Conservation (phyloP, 1,140 invertebrate genomes). For the Hypsibius dujardini region DNA sequence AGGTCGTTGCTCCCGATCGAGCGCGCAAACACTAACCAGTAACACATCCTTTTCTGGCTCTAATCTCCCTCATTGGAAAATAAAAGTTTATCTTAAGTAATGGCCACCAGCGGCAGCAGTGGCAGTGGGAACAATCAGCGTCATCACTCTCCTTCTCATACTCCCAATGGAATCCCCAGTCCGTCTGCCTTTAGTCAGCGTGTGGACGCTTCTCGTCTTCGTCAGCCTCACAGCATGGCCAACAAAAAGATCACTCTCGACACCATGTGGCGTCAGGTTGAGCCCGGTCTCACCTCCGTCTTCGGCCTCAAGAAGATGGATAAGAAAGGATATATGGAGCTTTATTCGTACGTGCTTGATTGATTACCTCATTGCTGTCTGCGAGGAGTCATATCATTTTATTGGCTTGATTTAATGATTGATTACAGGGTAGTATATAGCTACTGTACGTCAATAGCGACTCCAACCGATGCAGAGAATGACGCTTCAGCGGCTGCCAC, state of each 20-base stretch:
- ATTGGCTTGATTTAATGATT: background rate
- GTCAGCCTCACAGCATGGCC: background rate
- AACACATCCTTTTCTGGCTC: no score
- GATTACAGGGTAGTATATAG: background rate
- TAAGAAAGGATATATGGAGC: background rate
- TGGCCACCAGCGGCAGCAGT: no score
- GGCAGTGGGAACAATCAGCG: no score
- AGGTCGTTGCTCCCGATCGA: no score
- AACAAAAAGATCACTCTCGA: constrained; percentile 5
- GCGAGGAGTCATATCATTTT: background rate
- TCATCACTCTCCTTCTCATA: no score
- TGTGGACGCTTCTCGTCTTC: no score
- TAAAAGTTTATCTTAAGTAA: no score
- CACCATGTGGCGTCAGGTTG: background rate
- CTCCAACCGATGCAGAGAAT: background rate
- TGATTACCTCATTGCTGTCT: background rate
- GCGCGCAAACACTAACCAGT: no score
- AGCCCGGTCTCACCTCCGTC: constrained; percentile 4
- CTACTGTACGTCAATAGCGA: constrained; percentile 10
- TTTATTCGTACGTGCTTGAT: background rate
- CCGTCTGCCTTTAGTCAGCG: no score
- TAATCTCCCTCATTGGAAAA: no score
- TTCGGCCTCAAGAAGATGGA: background rate
- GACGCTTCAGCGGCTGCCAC: background rate
- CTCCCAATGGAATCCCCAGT: no score